Base-by-base conservation (phyloP, 2,888 invertebrate species). In the Macrosoma leucophasiata region DNA sequence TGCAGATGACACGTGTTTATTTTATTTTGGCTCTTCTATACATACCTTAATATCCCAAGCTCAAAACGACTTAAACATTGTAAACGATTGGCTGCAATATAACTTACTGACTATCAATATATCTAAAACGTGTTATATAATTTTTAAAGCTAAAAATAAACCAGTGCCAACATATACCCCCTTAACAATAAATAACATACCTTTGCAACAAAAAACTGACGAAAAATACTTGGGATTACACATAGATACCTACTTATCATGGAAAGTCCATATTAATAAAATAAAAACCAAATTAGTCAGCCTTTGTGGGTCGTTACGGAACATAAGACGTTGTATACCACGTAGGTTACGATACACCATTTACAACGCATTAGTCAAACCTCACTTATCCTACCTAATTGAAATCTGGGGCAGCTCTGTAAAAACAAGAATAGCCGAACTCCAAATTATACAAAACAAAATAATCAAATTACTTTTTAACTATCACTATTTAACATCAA, bases 1-100 rank as follows among this genome's bases (percentile, higher is more conserved):
- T 21, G 30, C 36, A n/a, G 30, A 36, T 11, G 26, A 36, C 26
- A 30, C 26, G 1, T 18, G 21, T 15, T 21, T 36, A 1, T 36
- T 36, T 26, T 36, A 36, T 13, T 29, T 29, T 17, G 30, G 15
- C 15, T 15, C 14, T 10, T 22, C 14, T 13, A 29, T 29, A 15
- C 15, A 22, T 9, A 15, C 14, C 2, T n/a, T n/a, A n/a, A 29
- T 29, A 12, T 8, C 11, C 2, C 13, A 11, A 11, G 28, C 28
- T 28, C 28, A 20, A 20, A 29, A 29, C 3, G 20, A 29, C 12
- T 20, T 29, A 4, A 4, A 29, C 5, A 20, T 11, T n/a, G 3
- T 29, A 19, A 20, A 13, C n/a, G 13, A 20, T 20, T 20, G 28
- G 28, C 11, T 29, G 3, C 12, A 29, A 20, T 29, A 13, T 13